phyloP scores from a whole-genome alignment of 2,113 vertebrate genomes.

The Antechinus flavipes region DNA sequence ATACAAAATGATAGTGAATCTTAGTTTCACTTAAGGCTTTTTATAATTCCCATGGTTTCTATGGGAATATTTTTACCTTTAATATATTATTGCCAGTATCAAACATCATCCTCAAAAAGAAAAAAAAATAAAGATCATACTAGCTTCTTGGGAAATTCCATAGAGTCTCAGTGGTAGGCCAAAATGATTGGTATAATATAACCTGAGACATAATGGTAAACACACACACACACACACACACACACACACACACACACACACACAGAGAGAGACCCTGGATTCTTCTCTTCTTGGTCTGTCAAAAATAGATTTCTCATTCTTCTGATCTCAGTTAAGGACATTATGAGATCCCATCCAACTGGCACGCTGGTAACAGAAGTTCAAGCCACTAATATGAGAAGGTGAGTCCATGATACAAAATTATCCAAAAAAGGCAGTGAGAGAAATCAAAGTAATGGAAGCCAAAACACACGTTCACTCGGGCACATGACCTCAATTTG shows the following conservation, averaged over 20 bases:
- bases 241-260: background rate
- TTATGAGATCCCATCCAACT: background rate
- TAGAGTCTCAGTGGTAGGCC: background rate
- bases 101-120: background rate
- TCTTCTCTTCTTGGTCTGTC: conserved; percentile 6
- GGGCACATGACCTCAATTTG: conserved; percentile 67
- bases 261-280: background rate
- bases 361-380: background rate
- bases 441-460: conserved; percentile 23
- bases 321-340: conserved; percentile 6
- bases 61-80: background rate
- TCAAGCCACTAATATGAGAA: background rate
- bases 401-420: background rate
- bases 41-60: conserved; percentile 10
- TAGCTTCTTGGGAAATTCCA: conserved; percentile 28
- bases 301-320: conserved; percentile 13
- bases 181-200: conserved; percentile 5
- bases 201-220: background rate
- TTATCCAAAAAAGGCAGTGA: background rate
- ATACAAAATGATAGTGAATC: conserved; percentile 23
- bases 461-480: conserved; percentile 15
- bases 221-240: background rate
- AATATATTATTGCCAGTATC: background rate
- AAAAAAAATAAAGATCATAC: background rate
- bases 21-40: background rate